phyloP scores from a whole-genome alignment of 2,113 vertebrate genomes.

The Brachirus orientalis region DNA sequence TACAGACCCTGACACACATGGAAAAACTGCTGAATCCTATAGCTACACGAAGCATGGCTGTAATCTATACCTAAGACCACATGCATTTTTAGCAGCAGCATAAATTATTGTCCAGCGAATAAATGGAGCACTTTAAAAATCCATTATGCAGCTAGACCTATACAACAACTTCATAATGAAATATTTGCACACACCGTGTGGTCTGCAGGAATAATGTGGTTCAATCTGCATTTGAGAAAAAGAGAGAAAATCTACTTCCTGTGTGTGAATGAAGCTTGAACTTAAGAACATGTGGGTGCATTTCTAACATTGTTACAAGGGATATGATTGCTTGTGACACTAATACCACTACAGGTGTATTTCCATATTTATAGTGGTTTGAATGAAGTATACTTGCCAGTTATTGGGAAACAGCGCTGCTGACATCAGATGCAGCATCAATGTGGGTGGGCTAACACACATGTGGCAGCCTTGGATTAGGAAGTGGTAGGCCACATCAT shows the following conservation, averaged over 20 bases:
- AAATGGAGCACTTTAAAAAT: slow-evolving; percentile 34
- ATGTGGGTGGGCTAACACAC: slow-evolving; percentile 88
- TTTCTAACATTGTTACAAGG: not conserved
- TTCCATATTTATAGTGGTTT: slow-evolving; percentile 14
- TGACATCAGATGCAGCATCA: slow-evolving; percentile 41
- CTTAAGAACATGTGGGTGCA: not conserved
- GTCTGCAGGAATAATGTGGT: slow-evolving; percentile 24
- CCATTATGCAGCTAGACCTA: slow-evolving; percentile 19
- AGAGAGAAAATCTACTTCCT: slow-evolving; percentile 1
- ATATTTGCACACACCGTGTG: slow-evolving; percentile 41
- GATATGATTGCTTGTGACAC: not conserved
- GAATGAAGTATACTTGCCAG: slow-evolving; percentile 22
- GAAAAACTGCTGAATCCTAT: slow-evolving; percentile 50
- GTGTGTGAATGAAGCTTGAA: slow-evolving; percentile 14
- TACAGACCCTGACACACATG: slow-evolving; percentile 37
- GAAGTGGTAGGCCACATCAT: slow-evolving; percentile 91
- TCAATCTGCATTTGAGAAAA: slow-evolving; percentile 8
- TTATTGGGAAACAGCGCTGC: slow-evolving; percentile 35
- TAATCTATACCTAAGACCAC: slow-evolving; percentile 51
- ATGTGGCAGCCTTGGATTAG: slow-evolving; percentile 83
- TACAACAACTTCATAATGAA: slow-evolving; percentile 27
- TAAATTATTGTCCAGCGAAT: slow-evolving; percentile 55
- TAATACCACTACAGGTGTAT: slow-evolving; percentile 32
- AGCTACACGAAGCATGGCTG: slow-evolving; percentile 43
- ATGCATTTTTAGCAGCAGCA: slow-evolving; percentile 48